These are phyloP conservation scores for Solenodon paradoxus DNA, from an alignment of 2,113 vertebrate species.

Conservation along the genomic window DNA sequence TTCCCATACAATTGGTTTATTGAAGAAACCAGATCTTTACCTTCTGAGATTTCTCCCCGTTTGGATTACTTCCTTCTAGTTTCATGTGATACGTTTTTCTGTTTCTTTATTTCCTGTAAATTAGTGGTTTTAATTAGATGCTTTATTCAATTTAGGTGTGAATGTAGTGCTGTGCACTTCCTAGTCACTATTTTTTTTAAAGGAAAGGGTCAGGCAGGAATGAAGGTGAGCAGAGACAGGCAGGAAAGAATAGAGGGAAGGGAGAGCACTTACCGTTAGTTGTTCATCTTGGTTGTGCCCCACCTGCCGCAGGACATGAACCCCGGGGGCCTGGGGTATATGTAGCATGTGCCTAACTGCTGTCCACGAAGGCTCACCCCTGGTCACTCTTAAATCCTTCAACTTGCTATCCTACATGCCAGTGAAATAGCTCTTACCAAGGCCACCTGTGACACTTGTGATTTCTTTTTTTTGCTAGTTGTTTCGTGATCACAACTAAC, in stretches of 20 bases:
- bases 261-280: too few relatives aligned
- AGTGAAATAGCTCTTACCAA: not conserved
- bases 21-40: conserved; percentile 7
- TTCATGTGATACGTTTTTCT: conserved; percentile 24
- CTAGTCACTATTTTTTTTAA: not conserved
- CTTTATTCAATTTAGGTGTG: not conserved
- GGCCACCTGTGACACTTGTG: not conserved
- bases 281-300: too few relatives aligned
- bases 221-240: too few relatives aligned
- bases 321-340: too few relatives aligned
- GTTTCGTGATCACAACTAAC: too few relatives aligned
- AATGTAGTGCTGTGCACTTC: not conserved
- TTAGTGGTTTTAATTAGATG: not conserved
- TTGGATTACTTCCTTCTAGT: not conserved
- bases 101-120: not conserved
- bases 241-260: too few relatives aligned
- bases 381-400: too few relatives aligned
- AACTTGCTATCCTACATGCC: not conserved
- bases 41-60: not conserved
- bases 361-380: too few relatives aligned
- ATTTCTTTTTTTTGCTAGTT: too few relatives aligned
- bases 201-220: too few relatives aligned
- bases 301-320: too few relatives aligned
- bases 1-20: not conserved
- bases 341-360: too few relatives aligned